phyloP scores from a whole-genome alignment of 2,797 vertebrate genomes.

The Sebastes oblongus region DNA sequence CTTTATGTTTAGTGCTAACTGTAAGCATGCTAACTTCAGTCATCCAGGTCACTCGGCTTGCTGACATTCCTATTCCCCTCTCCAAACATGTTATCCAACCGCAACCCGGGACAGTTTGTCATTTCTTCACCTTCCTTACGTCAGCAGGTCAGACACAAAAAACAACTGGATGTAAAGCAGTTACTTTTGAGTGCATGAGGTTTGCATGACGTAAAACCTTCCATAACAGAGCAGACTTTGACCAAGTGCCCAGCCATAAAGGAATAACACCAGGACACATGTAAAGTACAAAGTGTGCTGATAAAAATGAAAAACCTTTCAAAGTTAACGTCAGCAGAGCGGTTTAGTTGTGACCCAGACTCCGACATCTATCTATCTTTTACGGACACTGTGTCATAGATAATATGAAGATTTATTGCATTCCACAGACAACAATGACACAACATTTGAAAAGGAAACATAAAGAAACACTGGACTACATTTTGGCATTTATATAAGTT shows the following conservation, averaged over 20 bases:
- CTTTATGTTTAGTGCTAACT: not conserved
- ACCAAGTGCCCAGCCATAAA: not conserved
- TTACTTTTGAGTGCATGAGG: not conserved
- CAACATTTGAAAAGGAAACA: not conserved
- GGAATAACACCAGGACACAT: not conserved
- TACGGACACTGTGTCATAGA: not conserved
- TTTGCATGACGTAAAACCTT: not conserved
- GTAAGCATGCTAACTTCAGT: not conserved
- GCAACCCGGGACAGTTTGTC: not conserved
- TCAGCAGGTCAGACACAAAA: slow-evolving; percentile 21
- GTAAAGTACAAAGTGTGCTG: not conserved
- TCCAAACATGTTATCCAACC: not conserved
- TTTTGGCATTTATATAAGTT: not conserved
- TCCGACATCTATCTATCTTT: not conserved
- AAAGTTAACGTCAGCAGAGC: not conserved
- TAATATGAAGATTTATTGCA: not conserved
- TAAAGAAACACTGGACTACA: not conserved
- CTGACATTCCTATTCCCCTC: not conserved
- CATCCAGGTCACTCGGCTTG: not conserved
- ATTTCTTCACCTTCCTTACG: not conserved
- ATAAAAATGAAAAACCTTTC: not conserved
- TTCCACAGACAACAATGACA: slow-evolving; percentile 16
- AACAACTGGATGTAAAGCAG: not conserved
- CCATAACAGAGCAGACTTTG: slow-evolving; percentile 18
- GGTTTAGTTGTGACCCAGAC: not conserved